phyloP scores from a whole-genome alignment of 2,113 vertebrate species.

The Cryptotis parvus region DNA sequence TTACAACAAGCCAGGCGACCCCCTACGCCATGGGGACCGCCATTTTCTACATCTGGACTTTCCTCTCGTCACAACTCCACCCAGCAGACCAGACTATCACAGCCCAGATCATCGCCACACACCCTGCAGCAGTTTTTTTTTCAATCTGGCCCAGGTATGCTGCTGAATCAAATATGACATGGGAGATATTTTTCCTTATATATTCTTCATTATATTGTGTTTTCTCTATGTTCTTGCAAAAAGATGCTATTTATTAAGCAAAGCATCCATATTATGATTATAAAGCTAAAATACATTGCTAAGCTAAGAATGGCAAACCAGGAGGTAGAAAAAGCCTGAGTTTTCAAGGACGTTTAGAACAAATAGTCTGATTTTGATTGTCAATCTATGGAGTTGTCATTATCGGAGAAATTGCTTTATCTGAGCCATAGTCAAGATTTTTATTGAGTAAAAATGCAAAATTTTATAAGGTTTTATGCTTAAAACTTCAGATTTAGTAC shows the following conservation, averaged over 20 bases:
- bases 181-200: too few species aligned
- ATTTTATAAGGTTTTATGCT: too few species aligned
- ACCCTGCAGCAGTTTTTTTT: too few species aligned
- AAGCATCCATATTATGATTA: not conserved
- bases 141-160: too few species aligned
- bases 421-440: not conserved
- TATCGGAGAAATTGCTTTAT: not conserved
- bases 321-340: not conserved
- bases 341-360: not conserved
- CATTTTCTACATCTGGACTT: too few species aligned
- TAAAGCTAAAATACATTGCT: not conserved
- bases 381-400: not conserved
- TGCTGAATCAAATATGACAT: too few species aligned
- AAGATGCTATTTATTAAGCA: not conserved
- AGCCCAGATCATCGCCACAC: too few species aligned
- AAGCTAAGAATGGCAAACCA: not conserved
- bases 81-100: too few species aligned
- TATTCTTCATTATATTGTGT: not conserved
- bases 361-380: not conserved
- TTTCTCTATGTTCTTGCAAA: not conserved
- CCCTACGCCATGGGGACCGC: too few species aligned
- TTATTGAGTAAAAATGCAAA: not conserved
- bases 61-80: too few species aligned
- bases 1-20: too few species aligned
- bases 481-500: constrained; percentile 3